Evolutionary conservation across 2,113 vertebrate species (phyloP).

Genomic region (Oncorhynchus clarkii): DNA sequence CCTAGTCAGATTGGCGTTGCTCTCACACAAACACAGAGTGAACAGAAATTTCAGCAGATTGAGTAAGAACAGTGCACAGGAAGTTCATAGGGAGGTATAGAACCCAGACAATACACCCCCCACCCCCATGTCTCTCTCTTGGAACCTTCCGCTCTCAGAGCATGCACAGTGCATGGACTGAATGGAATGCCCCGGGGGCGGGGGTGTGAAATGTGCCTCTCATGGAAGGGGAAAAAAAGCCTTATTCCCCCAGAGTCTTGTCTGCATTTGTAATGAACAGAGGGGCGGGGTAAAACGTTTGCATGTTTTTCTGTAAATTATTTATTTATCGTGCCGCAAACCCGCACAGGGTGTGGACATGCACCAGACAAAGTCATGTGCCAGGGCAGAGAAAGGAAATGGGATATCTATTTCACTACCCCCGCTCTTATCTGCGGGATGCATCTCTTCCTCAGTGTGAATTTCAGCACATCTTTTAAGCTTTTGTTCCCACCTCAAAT

Average conservation of each 20-base stretch:
- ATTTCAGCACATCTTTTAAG: background rate
- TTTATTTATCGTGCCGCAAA: background rate
- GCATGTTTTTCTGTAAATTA: constrained; percentile 12
- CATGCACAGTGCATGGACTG: background rate
- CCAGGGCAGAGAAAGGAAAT: background rate
- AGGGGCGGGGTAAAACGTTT: background rate
- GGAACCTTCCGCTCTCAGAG: constrained; percentile 3
- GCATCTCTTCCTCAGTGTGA: background rate
- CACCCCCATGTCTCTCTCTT: constrained; percentile 10
- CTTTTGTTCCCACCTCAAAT: background rate
- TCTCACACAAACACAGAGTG: background rate
- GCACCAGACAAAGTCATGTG: background rate
- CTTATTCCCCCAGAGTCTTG: background rate
- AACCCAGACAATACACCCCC: background rate
- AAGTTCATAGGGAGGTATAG: constrained; percentile 10
- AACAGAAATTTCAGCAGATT: background rate
- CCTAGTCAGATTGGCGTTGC: background rate
- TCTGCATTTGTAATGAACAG: constrained; percentile 29
- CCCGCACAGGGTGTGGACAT: background rate
- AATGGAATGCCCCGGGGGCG: constrained; percentile 14
- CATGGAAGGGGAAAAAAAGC: background rate
- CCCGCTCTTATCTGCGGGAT: background rate
- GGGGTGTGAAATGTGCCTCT: constrained; percentile 27
- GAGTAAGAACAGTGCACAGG: constrained; percentile 1
- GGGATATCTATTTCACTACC: background rate